phyloP scores from a whole-genome alignment of 2,888 invertebrate species.

The Dynastes hyllus region DNA sequence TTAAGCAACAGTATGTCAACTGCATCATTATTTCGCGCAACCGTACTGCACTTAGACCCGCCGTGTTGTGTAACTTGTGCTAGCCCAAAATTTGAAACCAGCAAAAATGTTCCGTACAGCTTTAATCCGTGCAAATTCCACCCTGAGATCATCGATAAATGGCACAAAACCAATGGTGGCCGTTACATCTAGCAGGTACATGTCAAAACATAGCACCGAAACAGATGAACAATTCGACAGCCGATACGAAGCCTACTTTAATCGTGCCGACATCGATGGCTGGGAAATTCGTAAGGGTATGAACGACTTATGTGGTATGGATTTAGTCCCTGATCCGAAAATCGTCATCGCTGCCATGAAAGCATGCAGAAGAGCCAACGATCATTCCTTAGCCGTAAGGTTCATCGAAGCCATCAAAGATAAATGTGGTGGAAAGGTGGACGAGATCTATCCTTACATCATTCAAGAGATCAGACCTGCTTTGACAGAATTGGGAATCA shows the following conservation, averaged over 20 bases:
- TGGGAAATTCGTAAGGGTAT: constrained; percentile 96
- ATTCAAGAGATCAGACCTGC: constrained; percentile 94
- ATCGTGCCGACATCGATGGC: constrained; percentile 89
- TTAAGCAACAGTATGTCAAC: not conserved
- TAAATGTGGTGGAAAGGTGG: constrained; percentile 85
- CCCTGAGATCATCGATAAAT: constrained; percentile 65
- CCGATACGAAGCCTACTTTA: constrained; percentile 89
- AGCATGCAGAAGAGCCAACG: constrained; percentile 95
- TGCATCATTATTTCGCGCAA: constrained; percentile 26
- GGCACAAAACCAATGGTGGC: constrained; percentile 59
- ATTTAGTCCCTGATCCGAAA: constrained; percentile 93
- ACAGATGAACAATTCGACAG: constrained; percentile 90
- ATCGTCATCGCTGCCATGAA: constrained; percentile 90
- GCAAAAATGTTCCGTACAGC: constrained; percentile 73
- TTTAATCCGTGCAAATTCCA: constrained; percentile 69
- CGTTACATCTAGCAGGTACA: constrained; percentile 59
- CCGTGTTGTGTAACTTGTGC: constrained; percentile 44
- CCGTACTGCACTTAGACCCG: not conserved
- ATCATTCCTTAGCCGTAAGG: constrained; percentile 93
- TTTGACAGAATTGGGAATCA: constrained; percentile 93
- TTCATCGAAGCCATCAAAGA: constrained; percentile 93
- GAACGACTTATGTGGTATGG: constrained; percentile 91
- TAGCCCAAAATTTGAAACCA: not conserved
- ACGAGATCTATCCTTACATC: constrained; percentile 90
- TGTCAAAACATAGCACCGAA: constrained; percentile 74